phyloP scores from a whole-genome alignment of 2,113 vertebrate genomes.

The Apeltes quadracus region DNA sequence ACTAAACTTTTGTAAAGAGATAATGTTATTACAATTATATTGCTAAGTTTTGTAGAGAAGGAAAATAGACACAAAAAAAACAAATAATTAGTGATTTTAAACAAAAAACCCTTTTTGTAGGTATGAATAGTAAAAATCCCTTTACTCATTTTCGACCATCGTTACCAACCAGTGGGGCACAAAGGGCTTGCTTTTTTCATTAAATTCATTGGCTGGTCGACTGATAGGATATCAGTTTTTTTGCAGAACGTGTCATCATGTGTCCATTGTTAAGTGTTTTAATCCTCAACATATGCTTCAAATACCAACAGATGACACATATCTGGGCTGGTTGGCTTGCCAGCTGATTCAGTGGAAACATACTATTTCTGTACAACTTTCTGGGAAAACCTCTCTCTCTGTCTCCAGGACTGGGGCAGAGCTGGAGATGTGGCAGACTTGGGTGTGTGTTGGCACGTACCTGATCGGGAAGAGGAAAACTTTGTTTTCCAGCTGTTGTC shows the following conservation, averaged over 20 bases:
- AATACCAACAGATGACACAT: slow-evolving; percentile 7
- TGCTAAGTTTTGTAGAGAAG: neutral
- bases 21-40: neutral
- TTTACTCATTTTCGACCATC: neutral
- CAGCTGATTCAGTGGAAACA: slow-evolving; percentile 54
- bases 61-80: neutral
- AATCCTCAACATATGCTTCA: slow-evolving; percentile 27
- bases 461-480: slow-evolving; percentile 85
- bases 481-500: slow-evolving; percentile 92
- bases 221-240: neutral
- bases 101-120: neutral
- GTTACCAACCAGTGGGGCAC: neutral
- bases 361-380: slow-evolving; percentile 1
- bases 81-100: neutral
- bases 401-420: slow-evolving; percentile 92
- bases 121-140: neutral
- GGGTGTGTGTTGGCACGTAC: slow-evolving; percentile 93
- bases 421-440: slow-evolving; percentile 90
- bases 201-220: slow-evolving; percentile 13
- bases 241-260: neutral
- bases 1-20: neutral
- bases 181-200: slow-evolving; percentile 1
- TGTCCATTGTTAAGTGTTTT: neutral
- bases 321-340: slow-evolving; percentile 34
- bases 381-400: neutral